Evolutionary conservation across 2,888 invertebrate genomes (phyloP), one percentile per base, ranked within the genome.

Genomic region (Dryococelus australis): DNA sequence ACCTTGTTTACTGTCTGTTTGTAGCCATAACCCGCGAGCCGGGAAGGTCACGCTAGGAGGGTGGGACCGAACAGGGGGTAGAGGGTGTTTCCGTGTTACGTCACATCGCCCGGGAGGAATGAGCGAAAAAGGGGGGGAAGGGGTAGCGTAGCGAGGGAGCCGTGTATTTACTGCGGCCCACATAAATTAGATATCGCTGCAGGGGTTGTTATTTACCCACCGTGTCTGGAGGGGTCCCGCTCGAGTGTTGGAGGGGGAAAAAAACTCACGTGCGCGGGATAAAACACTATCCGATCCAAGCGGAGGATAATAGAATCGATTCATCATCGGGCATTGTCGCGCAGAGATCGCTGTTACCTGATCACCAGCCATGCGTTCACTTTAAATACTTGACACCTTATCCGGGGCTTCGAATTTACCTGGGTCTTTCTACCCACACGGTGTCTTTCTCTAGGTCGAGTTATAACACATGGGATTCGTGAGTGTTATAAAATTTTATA

Each of bases 271-370:
- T 47, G 47, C 47, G 47, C 47, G 47, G 16, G 47, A 47, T 47
- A 65, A 65, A n/a, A n/a, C 65, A 65, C 65, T 65, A 65, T 4
- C 65, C 65, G 65, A 65, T 65, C 65, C 8, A 65, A 8, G 65
- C 65, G 65, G 65, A n/a, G 65, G 47, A 47, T 65, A 65, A 65
- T 65, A n/a, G 65, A 65, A 65, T 65, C 65, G 65, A 65, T 65
- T 65, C n/a, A n/a, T 65, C 65, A 65, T 65, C 65, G n/a, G n/a
- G 47, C 47, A 8, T 10, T 47, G 47, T 8, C 2, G 8, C 8
- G 47, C 47, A 13, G 47, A 47, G 16, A 47, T 16, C 8, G 47
- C 47, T 16, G 16, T 8, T 10, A 3, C 47, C 47, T 13, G 47
- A 47, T 10, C 47, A 13, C 47, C 4, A 35, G 4, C 35, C 35